Evolutionary conservation across 2,888 invertebrate species (phyloP), one percentile per base, ranked within the genome.

Genomic region (Sepiola atlantica): DNA sequence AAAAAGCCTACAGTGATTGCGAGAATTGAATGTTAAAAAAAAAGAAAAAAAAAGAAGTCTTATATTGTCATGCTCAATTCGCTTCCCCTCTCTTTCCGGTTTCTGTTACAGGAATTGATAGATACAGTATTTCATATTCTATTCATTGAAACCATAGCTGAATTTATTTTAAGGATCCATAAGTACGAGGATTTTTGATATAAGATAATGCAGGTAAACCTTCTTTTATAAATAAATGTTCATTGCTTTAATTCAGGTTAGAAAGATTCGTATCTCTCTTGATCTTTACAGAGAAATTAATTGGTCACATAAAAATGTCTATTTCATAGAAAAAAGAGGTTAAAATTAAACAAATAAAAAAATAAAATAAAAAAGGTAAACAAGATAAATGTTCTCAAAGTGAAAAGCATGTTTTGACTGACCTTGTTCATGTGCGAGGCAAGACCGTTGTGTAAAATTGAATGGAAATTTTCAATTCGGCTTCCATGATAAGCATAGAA

Each of bases 401-500:
- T n/a, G 10, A n/a, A n/a, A 28, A 10, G 10, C 10, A 24, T n/a
- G 35, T 77, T n/a, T n/a, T 77, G 12, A 35, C 95, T 94, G 96
- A 98, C 98, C 97, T 98, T 98, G 96, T 98, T 98, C 97, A 98
- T 98, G 97, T 98, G 98, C 96, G 98, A 98, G 95, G 98, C 98
- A 94, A 98, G 97, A 8, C 98, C 98, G 97, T 98, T 98, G 97
- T 98, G 98, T 94, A 98, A 97, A 95, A 98, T 98, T 0, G 98
- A 98, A 97, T 98, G 98, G 96, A 98, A 98, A 97, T 98, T 98
- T 97, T 98, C 98, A 95, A 98, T 97, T 94, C 98, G 98, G 97
- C 98, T 98, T 61, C 98, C 98, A 97, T 98, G 98, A 97, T 98
- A 99, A 4, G 98, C 98, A 96, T 98, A 98, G 96, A 98, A 98